Evolutionary conservation across 1,140 invertebrate genomes (phyloP), one percentile per base, ranked within the genome.

Genomic region (Spodoptera frugiperda): DNA sequence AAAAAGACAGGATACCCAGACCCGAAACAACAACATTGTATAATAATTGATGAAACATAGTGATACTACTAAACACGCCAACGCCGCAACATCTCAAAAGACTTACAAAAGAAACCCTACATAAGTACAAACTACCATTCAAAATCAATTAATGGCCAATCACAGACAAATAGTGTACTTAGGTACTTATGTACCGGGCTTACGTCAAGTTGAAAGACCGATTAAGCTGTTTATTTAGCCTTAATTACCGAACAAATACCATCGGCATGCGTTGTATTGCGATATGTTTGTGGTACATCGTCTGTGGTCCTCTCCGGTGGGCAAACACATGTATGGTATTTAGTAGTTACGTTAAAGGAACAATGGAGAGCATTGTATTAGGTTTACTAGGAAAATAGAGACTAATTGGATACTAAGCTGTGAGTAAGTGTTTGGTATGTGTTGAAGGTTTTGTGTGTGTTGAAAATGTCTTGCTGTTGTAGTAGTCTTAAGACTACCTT

Each of bases 191-290:
- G 53, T 55, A 19, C 51, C 48, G 17, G 12, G 25, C 59, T 54
- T 53, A 75, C 59, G 54, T 63, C 70, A 83, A 84, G 89, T 89
- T 92, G 84, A 88, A 87, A 84, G 86, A 90, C 87, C 87, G 86
- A 85, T 83, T 78, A 86, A 80, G 87, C 83, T 90, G 84, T 90
- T 89, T 89, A 82, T 65, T 71, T 88, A 90, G 85, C 90, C 91
- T 91, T 91, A 92, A 92, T 92, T 90, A 87, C 81, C 54, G 67
- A 76, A 81, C 87, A 92, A 91, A 92, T 77, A 91, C 44, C 70
- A 75, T 78, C 21, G 49, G 77, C 53, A 70, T 79, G 77, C 78
- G 76, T 78, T 81, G 73, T 77, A 84, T 91, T 92, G 87, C 90
- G 85, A 92, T 90, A 91, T 87, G 80, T 91, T 91, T 89, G 84